A percentile compares a stretch with the other conserved stretches of the same genome.
These are phyloP conservation scores for Sardinella longiceps DNA, from an alignment of 2,797 vertebrate genomes.

Conservation along the genomic window DNA sequence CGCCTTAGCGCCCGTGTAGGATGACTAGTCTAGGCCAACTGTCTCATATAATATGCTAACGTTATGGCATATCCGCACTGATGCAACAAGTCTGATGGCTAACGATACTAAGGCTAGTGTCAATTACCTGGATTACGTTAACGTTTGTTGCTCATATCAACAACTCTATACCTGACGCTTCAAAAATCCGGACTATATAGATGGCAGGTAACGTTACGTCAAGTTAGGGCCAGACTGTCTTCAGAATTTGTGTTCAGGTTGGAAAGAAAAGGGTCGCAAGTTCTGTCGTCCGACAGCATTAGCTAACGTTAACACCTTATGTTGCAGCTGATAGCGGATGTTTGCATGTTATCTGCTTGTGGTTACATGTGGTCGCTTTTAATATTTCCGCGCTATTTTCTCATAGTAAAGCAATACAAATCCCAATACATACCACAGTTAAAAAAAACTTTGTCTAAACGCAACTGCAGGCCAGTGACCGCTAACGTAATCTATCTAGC, in stretches of 20 bases:
- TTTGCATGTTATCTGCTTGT: background rate
- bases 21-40: background rate
- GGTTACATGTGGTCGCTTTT: background rate
- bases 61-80: background rate
- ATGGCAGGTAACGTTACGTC: background rate
- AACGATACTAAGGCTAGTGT: background rate
- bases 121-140: too few relatives aligned
- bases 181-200: background rate
- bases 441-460: background rate
- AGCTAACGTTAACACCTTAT: background rate
- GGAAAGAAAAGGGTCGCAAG: background rate
- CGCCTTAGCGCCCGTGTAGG: background rate
- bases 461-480: background rate
- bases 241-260: background rate
- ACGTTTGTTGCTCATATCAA: too few relatives aligned
- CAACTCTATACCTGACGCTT: background rate
- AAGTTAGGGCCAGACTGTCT: constrained; percentile 27
- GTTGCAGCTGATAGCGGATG: background rate
- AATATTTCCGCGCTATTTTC: background rate
- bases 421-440: background rate
- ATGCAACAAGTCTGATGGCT: background rate
- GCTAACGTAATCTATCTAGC: background rate
- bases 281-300: constrained; percentile 34
- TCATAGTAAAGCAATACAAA: background rate
- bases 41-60: background rate